Base-by-base conservation (phyloP, 2,797 vertebrate species). In the Cyclopterus lumpus region DNA sequence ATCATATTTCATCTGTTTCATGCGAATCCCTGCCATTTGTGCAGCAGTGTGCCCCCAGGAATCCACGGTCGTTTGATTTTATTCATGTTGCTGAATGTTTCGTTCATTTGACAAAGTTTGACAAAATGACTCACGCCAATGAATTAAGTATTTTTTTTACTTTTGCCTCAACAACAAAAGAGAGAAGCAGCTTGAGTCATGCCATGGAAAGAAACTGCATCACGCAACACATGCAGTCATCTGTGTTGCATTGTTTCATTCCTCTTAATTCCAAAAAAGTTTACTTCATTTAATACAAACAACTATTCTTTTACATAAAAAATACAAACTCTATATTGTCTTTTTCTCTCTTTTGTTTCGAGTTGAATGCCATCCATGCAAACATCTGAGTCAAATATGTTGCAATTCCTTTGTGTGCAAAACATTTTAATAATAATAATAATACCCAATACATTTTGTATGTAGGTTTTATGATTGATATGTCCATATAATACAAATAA, bases 91-190 rank as follows among this genome's bases (percentile, higher is more conserved):
- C 68, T 57, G 64, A 72, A 82, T 79, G 28, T 51, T 69, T 67
- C 42, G 55, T 75, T 75, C 15, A 73, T 80, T 63, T 63, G 46
- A 74, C 59, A 66, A 71, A 80, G 65, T 78, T 73, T 73, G 67
- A 74, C 76, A 65, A 77, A 79, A 71, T 75, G 62, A 87, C 53
- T 85, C 79, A 62, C 63, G 55, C 59, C 48, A 60, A 48, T 71
- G 71, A 58, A 77, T 61, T 77, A 82, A 76, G n/a, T 22, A 76
- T 72, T 42, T 38, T 30, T 30, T 78, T 58, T 65, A 28, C 61
- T 72, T 83, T 44, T 60, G 26, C 59, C 51, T 60, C 0, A 44
- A 70, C 58, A 61, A 63, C 40, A 73, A 46, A 30, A 58, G 0
- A 57, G 26, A 58, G 24, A 1, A 81, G 28, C 28, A 44, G 28